phyloP scores from a whole-genome alignment of 2,113 vertebrate species.

The Balaeniceps rex region DNA sequence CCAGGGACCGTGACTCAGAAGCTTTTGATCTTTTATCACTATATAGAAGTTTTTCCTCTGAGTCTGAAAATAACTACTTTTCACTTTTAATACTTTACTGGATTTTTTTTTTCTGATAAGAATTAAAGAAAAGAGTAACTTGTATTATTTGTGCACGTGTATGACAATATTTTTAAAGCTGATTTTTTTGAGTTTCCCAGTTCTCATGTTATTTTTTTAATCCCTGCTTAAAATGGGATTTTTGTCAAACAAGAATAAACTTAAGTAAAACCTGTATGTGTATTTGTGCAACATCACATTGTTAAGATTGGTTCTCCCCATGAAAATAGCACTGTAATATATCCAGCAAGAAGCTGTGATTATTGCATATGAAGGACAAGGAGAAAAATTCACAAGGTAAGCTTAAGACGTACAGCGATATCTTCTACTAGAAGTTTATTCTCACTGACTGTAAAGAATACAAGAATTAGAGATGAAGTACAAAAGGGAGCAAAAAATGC shows the following conservation, averaged over 20 bases:
- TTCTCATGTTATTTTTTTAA: not conserved
- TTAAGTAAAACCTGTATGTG: not conserved
- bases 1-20: not conserved
- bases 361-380: not conserved
- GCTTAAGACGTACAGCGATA: not conserved
- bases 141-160: not conserved
- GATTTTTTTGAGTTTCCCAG: not conserved
- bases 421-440: not conserved
- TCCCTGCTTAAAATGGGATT: not conserved
- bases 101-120: not conserved
- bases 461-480: not conserved
- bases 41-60: not conserved
- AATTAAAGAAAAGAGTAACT: not conserved
- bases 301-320: not conserved
- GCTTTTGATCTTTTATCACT: constrained; percentile 27
- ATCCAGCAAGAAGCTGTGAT: not conserved
- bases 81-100: not conserved
- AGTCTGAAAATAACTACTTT: constrained; percentile 2
- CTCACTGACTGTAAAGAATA: not conserved
- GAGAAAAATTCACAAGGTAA: not conserved
- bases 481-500: not conserved
- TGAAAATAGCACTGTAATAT: not conserved
- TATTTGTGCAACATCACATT: not conserved
- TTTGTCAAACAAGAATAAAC: not conserved
- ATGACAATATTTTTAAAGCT: not conserved